Conservation (phyloP, 2,113 vertebrate genomes). For the Lepidothrix coronata region DNA sequence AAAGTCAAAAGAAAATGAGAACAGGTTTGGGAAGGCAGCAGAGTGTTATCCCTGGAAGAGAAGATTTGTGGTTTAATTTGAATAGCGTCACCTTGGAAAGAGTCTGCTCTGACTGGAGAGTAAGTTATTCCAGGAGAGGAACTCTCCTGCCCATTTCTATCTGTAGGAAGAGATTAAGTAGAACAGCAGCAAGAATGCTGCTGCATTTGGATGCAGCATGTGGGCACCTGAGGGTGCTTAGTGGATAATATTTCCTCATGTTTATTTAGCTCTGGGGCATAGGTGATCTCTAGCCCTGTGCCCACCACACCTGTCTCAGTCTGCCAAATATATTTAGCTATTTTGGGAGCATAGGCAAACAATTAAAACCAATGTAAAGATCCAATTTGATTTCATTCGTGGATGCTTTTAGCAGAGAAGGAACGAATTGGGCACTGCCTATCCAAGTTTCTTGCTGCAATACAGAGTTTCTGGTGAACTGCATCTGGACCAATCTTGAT, state of each 20-base stretch:
- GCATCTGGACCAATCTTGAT: background rate
- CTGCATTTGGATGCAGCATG: background rate
- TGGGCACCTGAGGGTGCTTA: background rate
- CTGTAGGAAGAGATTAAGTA: background rate
- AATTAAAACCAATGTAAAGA: background rate
- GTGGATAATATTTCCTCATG: background rate
- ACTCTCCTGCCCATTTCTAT: background rate
- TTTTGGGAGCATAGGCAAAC: background rate
- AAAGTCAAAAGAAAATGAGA: background rate
- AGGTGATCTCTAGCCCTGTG: background rate
- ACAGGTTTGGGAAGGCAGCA: background rate
- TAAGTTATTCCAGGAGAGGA: background rate
- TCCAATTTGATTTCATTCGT: background rate
- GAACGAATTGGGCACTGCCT: background rate
- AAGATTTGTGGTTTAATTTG: slow-evolving; percentile 49
- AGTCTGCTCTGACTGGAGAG: background rate
- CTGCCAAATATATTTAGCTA: background rate
- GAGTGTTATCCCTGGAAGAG: background rate
- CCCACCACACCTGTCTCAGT: background rate
- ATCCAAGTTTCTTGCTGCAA: background rate
- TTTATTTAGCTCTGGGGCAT: background rate
- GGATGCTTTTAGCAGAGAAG: background rate
- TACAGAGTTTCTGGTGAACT: background rate
- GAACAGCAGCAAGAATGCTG: background rate
- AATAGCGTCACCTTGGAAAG: background rate